Conservation (phyloP, 2,888 invertebrate species). For the Lamproptera curius region DNA sequence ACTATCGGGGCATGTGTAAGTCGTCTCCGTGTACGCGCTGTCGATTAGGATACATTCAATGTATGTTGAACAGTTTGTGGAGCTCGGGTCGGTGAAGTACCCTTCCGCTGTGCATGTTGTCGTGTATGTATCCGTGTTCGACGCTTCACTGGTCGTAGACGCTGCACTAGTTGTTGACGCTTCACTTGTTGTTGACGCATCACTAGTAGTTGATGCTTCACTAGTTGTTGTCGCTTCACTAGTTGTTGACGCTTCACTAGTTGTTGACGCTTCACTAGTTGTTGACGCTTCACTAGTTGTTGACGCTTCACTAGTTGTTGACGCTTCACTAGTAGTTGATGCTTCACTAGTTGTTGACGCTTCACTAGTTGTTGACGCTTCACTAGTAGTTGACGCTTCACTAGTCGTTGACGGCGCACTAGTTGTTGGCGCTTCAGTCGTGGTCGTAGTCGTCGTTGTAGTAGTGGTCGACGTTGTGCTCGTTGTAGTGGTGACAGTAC, state of each 20-base stretch:
- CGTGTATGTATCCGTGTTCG: constrained; percentile 46
- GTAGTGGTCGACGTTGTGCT: constrained; percentile 28
- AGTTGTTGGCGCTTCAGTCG: constrained; percentile 47
- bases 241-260: too few relatives aligned
- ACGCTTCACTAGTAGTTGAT: constrained; percentile 51
- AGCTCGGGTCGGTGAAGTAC: constrained; percentile 42
- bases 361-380: too few relatives aligned
- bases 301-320: too few relatives aligned
- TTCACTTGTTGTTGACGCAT: constrained; percentile 49
- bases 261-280: too few relatives aligned
- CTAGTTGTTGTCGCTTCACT: too few relatives aligned
- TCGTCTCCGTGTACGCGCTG: constrained; percentile 40
- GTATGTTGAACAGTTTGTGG: constrained; percentile 48
- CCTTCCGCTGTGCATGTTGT: constrained; percentile 36
- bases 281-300: too few relatives aligned
- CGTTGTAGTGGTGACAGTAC: constrained; percentile 36
- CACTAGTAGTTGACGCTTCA: constrained; percentile 46
- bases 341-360: too few relatives aligned
- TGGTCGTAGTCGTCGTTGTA: constrained; percentile 45
- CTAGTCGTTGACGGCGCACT: constrained; percentile 39
- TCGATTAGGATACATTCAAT: constrained; percentile 49
- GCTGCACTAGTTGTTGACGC: constrained; percentile 31
- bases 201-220: constrained; percentile 49
- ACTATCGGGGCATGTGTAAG: constrained; percentile 42
- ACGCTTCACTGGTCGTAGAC: constrained; percentile 32